These are phyloP conservation scores for Peromyscus aztecus DNA, from an alignment of 2,797 vertebrate genomes.

Conservation along the genomic window DNA sequence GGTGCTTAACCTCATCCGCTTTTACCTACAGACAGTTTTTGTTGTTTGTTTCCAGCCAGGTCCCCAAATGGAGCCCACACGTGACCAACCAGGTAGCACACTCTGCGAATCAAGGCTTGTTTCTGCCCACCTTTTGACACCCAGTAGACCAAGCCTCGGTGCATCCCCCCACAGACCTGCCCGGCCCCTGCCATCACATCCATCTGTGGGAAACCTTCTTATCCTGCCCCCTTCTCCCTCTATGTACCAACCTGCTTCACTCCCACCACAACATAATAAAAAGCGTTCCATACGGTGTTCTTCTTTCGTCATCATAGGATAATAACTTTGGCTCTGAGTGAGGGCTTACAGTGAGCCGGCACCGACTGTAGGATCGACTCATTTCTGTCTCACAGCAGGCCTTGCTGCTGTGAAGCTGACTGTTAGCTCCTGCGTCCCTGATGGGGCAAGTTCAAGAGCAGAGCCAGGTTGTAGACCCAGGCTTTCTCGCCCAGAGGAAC, in stretches of 20 bases:
- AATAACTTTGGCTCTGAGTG: no score
- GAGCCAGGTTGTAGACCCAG: neutral
- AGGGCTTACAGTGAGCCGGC: neutral
- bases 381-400: neutral
- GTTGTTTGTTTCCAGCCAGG: neutral
- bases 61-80: neutral
- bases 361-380: neutral
- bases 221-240: neutral
- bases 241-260: fast-evolving
- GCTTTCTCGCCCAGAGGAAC: neutral
- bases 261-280: neutral
- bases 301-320: no score
- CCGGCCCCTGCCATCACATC: neutral
- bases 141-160: neutral
- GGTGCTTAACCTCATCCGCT: neutral
- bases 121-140: neutral
- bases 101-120: neutral
- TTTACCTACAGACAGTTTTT: neutral
- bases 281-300: no score
- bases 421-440: neutral
- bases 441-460: neutral
- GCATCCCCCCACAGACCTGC: neutral
- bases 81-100: neutral
- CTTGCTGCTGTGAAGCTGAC: neutral
- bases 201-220: neutral